Base-by-base conservation (phyloP, 2,888 invertebrate genomes). In the Drosophila atripex region DNA sequence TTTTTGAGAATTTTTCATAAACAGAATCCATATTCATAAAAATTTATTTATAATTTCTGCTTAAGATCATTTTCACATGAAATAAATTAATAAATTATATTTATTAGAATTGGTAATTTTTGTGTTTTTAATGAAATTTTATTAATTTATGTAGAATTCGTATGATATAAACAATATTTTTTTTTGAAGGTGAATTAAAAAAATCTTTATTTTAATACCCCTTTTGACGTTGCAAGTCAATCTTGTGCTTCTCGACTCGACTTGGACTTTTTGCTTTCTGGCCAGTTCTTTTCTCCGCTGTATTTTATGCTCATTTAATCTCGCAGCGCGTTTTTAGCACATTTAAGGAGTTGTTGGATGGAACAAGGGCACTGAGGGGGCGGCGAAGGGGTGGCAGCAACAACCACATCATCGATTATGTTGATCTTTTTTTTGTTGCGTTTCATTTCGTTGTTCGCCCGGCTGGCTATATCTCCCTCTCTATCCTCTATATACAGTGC, bases 281-380 rank as follows among this genome's bases (percentile, higher is more conserved):
- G 38, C 16, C 35, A 25, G 30, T 50, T 38, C 55, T 73, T 70
- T 49, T 73, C 72, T 65, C 68, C 71, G 63, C 70, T 82, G 83
- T 77, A 82, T 88, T 88, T 88, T 88, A 86, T 84, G 88, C 84
- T 86, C 80, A 88, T 80, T 84, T 87, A 86, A 87, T 86, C 86
- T 83, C 70, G 76, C 82, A 72, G 80, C 75, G 80, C 80, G 78
- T 85, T 82, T 80, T 82, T 87, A 87, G 85, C 82, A 86, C 87
- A 86, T 82, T 86, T 86, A 76, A 78, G 70, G 73, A 60, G 65
- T 46, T 60, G 54, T 12, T 23, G 23, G 45, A 16, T 9, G 25
- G 49, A 16, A 14, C 57, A 41, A 9, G 45, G 6, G 55, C 18
- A 56, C 30, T 38, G 21, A 35, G 52, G 39, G 11, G 39, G 30